Conservation (phyloP, 2,888 invertebrate species). For the Eristalis tenax region DNA sequence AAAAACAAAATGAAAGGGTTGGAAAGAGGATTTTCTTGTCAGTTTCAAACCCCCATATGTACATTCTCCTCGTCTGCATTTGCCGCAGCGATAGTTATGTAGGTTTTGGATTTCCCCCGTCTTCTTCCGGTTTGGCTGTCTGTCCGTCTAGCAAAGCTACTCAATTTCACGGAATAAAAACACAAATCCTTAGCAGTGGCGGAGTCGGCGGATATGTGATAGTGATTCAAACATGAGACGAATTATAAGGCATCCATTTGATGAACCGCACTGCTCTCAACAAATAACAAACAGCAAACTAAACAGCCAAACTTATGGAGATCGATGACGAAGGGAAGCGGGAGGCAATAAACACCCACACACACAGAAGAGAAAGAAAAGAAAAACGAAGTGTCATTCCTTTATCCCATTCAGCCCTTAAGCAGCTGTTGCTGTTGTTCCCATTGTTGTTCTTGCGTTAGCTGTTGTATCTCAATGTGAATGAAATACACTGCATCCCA, state of each 20-base stretch:
- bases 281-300: not conserved
- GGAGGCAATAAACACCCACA: too few relatives aligned
- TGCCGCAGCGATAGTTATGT: constrained; percentile 13
- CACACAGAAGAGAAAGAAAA: not conserved
- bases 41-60: constrained; percentile 33
- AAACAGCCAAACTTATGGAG: not conserved
- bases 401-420: constrained; percentile 51
- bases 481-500: constrained; percentile 5
- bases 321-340: not conserved
- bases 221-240: not conserved
- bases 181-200: constrained; percentile 57
- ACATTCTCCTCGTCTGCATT: constrained; percentile 1
- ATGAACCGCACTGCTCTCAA: not conserved
- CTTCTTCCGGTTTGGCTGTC: constrained; percentile 36
- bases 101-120: constrained; percentile 44
- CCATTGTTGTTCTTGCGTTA: constrained; percentile 47
- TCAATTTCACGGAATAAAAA: constrained; percentile 69
- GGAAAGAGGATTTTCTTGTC: constrained; percentile 69
- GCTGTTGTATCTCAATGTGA: not conserved
- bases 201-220: not conserved
- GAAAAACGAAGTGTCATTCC: constrained; percentile 35
- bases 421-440: constrained; percentile 70
- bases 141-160: constrained; percentile 62
- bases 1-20: constrained; percentile 51
- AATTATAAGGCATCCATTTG: constrained; percentile 26